Conservation (phyloP, 2,888 invertebrate species). For the Lydus trimaculatus region DNA sequence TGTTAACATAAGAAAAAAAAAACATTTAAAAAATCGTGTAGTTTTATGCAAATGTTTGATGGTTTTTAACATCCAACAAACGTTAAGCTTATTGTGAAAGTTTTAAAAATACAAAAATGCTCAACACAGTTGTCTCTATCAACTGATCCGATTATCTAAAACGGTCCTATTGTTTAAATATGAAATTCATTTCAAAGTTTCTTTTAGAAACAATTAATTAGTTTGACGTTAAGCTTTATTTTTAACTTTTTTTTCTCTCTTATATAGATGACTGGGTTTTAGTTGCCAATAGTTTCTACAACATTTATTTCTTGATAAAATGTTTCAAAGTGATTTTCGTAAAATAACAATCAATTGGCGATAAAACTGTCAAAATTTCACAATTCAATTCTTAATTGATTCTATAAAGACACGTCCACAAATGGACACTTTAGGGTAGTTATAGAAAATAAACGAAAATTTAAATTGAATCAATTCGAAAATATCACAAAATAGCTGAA, state of each 20-base stretch:
- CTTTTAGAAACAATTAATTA: not conserved
- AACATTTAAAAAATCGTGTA: not conserved
- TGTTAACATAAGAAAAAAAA: not conserved
- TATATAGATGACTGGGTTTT: not conserved
- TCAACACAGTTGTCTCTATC: too few species aligned
- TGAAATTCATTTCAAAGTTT: not conserved
- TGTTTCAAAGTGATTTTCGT: not conserved
- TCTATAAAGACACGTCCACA: not conserved
- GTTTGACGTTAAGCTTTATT: not conserved
- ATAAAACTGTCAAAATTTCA: not conserved
- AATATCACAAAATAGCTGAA: too few species aligned
- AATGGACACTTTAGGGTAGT: too few species aligned
- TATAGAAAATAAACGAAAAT: too few species aligned
- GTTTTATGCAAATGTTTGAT: slow-evolving; percentile 2
- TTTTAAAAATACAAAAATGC: not conserved
- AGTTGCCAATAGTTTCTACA: not conserved
- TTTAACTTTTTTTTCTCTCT: not conserved
- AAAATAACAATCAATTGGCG: not conserved
- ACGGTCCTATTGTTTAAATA: not conserved
- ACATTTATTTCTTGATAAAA: not conserved
- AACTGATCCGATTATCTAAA: not conserved
- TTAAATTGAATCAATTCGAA: too few species aligned
- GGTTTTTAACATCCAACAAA: not conserved
- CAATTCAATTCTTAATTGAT: not conserved
- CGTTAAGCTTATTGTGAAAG: not conserved